Base-by-base conservation (phyloP, 2,113 vertebrate species). In the Nerophis ophidion region DNA sequence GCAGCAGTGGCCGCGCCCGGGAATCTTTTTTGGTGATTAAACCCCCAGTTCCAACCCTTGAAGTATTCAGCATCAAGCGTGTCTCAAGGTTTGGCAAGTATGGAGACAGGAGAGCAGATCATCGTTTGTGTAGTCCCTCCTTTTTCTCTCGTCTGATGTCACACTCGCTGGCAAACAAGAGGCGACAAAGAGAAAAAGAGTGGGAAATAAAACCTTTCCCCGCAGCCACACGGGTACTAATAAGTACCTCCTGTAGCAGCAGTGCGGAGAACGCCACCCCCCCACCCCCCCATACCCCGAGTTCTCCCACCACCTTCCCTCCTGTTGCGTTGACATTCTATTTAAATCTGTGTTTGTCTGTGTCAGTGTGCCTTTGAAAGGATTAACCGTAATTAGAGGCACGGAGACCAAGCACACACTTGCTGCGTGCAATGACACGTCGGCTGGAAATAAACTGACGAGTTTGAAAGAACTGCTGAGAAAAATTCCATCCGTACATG, bases 121-220 rank as follows among this genome's bases (percentile, higher is more conserved):
- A 84, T 81, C 75, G 72, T 65, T 70, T 44, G 74, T 84, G 78
- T 75, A 81, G 66, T 76, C 75, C 33, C 61, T 65, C 40, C 55
- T 65, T 15, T 9, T 63, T 54, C 69, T 19, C 69, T 63, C 70
- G 60, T 80, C 47, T 63, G 57, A 48, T 81, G 76, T 81, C 72
- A 81, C 71, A 76, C 69, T 72, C 14, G 35, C 34, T 16, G 36
- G 52, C 52, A 40, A 56, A 19, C 53, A 40, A 42, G 53, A 17
- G 40, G 53, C n/a, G 8, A 3, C n/a, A 56, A 42, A 38, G 36
- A 16, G n/a, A 42, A 56, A 16, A 38, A 16, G 8, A 19, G 40
- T 56, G 38, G 36, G 9, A 16, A 42, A 56, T 7, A 40, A 17
- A 13, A 19, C 16, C 10, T 17, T 17, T 10, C 2, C 2, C 10